phyloP scores from a whole-genome alignment of 2,113 vertebrate genomes.

The Corythaeola cristata region DNA sequence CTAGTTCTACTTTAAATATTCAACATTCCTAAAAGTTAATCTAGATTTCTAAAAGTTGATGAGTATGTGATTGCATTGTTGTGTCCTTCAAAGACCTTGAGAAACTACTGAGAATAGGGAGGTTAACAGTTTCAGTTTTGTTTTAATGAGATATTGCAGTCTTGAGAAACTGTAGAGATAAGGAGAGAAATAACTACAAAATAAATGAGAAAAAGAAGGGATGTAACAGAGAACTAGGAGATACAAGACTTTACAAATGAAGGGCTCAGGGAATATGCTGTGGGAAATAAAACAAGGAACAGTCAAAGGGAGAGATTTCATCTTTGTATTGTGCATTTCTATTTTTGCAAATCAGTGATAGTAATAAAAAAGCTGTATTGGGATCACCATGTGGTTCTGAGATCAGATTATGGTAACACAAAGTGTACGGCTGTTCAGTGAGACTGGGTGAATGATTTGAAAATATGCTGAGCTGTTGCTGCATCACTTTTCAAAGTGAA shows the following conservation, averaged over 20 bases:
- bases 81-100: slow-evolving; percentile 50
- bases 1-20: not conserved
- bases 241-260: slow-evolving; percentile 10
- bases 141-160: slow-evolving; percentile 58
- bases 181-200: slow-evolving; percentile 33
- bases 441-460: not conserved
- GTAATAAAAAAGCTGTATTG: not conserved
- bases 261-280: not conserved
- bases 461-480: not conserved
- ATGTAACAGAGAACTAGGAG: not conserved
- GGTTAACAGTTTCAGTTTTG: slow-evolving; percentile 56
- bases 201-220: slow-evolving; percentile 35
- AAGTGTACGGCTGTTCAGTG: not conserved
- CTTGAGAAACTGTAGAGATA: slow-evolving; percentile 39
- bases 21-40: not conserved
- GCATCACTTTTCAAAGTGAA: not conserved
- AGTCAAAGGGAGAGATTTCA: not conserved
- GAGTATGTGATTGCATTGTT: not conserved
- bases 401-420: not conserved
- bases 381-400: not conserved
- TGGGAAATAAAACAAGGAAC: slow-evolving; percentile 14
- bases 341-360: slow-evolving; percentile 10
- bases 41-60: not conserved
- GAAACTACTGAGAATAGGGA: slow-evolving; percentile 21
- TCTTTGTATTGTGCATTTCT: not conserved